A percentile compares a stretch with the other conserved stretches of the same genome.
phyloP scores from a whole-genome alignment of 2,888 invertebrate genomes.

The Synanthedon vespiformis region DNA sequence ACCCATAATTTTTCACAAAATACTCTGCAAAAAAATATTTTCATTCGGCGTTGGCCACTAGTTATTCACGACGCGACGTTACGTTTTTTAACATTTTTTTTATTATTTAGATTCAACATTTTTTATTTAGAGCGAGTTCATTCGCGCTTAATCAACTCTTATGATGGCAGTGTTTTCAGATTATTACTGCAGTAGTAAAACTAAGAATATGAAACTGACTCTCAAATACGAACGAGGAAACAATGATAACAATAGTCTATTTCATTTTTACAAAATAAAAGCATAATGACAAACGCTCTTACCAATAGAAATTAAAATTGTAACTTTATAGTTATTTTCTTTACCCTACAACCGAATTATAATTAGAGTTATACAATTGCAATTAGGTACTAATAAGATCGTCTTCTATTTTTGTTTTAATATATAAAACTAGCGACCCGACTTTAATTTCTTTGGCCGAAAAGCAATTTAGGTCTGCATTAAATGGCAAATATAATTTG shows the following conservation, averaged over 20 bases:
- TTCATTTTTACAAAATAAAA: neutral
- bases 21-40: conserved; percentile 12
- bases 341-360: no score
- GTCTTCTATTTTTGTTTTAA: no score
- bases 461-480: no score
- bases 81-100: neutral
- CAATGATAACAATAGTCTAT: no score
- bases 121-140: neutral
- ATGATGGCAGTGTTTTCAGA: neutral
- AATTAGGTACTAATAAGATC: no score
- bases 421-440: no score
- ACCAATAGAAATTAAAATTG: no score
- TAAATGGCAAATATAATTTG: no score
- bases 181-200: neutral
- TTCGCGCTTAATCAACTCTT: neutral
- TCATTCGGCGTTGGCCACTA: neutral
- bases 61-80: neutral
- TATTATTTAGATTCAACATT: neutral
- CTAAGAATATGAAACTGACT: neutral
- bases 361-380: no score
- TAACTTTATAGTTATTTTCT: no score
- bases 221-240: neutral
- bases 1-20: conserved; percentile 51
- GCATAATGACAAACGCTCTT: neutral
- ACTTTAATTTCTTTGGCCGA: no score